Percentiles rank a stretch among this genome's conserved stretches.
phyloP scores from a whole-genome alignment of 1,140 invertebrate species.

The Chymomyza costata region DNA sequence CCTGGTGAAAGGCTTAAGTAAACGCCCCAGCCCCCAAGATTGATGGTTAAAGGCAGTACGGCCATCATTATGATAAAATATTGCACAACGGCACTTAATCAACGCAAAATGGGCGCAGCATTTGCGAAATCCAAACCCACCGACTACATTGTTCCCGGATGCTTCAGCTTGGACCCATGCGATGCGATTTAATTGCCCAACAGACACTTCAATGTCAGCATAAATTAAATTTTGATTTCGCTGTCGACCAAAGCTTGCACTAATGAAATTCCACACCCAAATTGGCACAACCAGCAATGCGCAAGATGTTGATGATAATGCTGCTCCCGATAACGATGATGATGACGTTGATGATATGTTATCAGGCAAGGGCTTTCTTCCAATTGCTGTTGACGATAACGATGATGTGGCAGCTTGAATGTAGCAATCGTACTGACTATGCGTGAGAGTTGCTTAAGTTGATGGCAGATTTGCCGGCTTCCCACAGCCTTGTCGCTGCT shows the following conservation, averaged over 20 bases:
- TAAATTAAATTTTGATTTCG: slow-evolving; percentile 67
- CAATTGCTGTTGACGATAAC: slow-evolving; percentile 36
- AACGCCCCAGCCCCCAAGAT: no score
- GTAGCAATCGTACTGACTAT: no score
- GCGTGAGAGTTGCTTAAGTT: no score
- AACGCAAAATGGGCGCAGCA: slow-evolving; percentile 7
- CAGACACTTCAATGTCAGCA: slow-evolving; percentile 65
- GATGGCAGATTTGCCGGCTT: slow-evolving; percentile 41
- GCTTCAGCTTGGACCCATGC: no score
- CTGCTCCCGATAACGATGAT: background rate
- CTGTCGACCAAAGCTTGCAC: slow-evolving; percentile 17
- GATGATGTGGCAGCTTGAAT: slow-evolving; percentile 45
- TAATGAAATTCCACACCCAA: slow-evolving; percentile 57
- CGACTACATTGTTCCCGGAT: no score
- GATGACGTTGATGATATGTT: background rate
- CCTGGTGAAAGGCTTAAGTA: no score
- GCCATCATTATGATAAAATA: background rate
- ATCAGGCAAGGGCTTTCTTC: background rate
- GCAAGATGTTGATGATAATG: background rate
- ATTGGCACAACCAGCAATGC: slow-evolving; percentile 44
- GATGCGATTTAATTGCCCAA: slow-evolving; percentile 57
- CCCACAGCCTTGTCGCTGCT: no score
- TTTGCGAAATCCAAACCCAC: no score
- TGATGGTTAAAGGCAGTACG: no score
- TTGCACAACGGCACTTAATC: slow-evolving; percentile 11